Evolutionary conservation across 2,888 invertebrate genomes (phyloP).

Genomic region (Callinectes sapidus): DNA sequence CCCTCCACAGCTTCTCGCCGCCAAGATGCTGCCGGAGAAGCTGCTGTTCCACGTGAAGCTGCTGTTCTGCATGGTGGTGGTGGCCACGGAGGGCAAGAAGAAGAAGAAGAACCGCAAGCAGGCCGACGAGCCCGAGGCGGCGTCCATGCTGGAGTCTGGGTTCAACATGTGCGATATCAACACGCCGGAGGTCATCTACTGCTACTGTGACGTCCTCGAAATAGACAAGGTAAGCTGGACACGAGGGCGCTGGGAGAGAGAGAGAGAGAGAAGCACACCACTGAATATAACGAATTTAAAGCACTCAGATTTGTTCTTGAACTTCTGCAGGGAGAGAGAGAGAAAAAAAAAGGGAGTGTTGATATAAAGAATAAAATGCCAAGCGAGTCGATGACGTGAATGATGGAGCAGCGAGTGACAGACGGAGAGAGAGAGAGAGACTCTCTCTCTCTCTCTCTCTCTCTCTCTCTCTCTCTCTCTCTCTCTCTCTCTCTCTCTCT

Average conservation of each 20-base stretch:
- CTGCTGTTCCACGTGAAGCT: slow-evolving; percentile 61
- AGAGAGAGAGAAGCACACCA: not conserved
- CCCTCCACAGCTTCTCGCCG: not conserved
- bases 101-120: slow-evolving; percentile 61
- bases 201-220: slow-evolving; percentile 70
- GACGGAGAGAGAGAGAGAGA: not conserved
- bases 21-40: slow-evolving; percentile 63
- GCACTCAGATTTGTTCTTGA: too few species aligned
- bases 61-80: slow-evolving; percentile 57
- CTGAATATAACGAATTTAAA: too few species aligned
- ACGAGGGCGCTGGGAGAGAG: not conserved
- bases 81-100: slow-evolving; percentile 61
- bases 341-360: too few species aligned
- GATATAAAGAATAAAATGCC: too few species aligned
- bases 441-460: not conserved
- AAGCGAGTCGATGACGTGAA: too few species aligned
- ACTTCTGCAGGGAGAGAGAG: too few species aligned
- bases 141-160: slow-evolving; percentile 43
- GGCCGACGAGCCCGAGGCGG: slow-evolving; percentile 45
- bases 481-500: slow-evolving; percentile 8
- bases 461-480: slow-evolving; percentile 1
- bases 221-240: slow-evolving; percentile 55
- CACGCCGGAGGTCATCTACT: slow-evolving; percentile 64
- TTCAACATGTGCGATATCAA: slow-evolving; percentile 71
- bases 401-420: not conserved